phyloP scores from a whole-genome alignment of 2,797 vertebrate species.

The Notolabrus celidotus region DNA sequence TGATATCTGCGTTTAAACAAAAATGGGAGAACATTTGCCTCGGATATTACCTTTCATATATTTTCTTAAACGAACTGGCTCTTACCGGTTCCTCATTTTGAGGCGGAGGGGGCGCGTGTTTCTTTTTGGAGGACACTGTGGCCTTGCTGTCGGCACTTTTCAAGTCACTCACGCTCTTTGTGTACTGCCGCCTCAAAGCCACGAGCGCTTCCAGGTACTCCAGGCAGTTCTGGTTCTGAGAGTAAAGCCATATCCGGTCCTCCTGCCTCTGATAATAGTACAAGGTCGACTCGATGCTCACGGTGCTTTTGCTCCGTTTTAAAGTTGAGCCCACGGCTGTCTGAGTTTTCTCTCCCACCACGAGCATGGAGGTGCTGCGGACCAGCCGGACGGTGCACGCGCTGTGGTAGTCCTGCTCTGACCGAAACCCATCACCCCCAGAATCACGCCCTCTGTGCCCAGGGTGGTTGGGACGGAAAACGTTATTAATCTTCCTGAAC shows the following conservation, averaged over 20 bases:
- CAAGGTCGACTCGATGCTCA: conserved; percentile 87
- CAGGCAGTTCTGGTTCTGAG: conserved; percentile 93
- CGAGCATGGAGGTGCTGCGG: conserved; percentile 95
- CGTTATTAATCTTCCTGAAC: conserved; percentile 94
- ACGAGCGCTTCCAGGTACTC: conserved; percentile 95
- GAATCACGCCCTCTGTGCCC: conserved; percentile 69
- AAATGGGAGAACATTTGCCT: neutral
- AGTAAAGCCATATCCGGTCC: conserved; percentile 91
- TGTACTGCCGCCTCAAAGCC: conserved; percentile 92
- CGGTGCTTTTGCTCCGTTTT: conserved; percentile 91
- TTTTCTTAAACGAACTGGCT: neutral
- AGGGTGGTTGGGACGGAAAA: conserved; percentile 87
- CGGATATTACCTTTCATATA: neutral
- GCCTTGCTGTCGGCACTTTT: conserved; percentile 78
- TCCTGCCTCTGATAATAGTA: conserved; percentile 90
- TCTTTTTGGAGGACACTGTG: conserved; percentile 82
- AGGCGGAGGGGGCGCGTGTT: conserved; percentile 71
- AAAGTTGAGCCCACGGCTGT: conserved; percentile 81
- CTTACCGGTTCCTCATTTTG: conserved; percentile 83
- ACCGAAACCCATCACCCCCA: conserved; percentile 25
- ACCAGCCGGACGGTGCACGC: conserved; percentile 89
- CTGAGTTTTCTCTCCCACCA: conserved; percentile 86
- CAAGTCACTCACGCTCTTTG: conserved; percentile 87
- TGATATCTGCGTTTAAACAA: conserved; percentile 55
- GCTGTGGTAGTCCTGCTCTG: conserved; percentile 79